These are phyloP conservation scores for Prorops nasuta DNA, from an alignment of 1,140 invertebrate genomes.

Conservation along the genomic window DNA sequence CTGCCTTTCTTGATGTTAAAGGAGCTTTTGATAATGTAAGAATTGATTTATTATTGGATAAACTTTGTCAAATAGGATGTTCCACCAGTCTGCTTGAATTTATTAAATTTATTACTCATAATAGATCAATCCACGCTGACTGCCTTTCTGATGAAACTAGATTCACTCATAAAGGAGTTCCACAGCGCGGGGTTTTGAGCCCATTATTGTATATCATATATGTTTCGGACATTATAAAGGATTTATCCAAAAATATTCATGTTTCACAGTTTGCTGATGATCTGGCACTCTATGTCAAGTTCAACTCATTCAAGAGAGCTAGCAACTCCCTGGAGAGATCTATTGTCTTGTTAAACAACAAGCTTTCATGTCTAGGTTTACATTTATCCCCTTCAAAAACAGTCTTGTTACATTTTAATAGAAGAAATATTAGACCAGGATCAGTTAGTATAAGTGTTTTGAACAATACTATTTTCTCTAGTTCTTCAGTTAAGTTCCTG, in stretches of 20 bases:
- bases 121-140: background rate
- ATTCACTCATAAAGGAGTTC: background rate
- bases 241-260: background rate
- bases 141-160: background rate
- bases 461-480: background rate
- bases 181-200: background rate
- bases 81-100: background rate
- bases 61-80: background rate
- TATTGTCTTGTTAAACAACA: background rate
- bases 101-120: background rate
- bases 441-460: background rate
- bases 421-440: background rate
- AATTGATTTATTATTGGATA: background rate
- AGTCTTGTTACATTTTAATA: background rate
- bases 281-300: background rate
- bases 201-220: background rate
- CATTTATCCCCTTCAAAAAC: background rate
- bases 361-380: background rate
- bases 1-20: background rate
- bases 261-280: background rate
- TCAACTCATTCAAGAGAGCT: background rate
- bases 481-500: background rate
- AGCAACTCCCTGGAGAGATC: background rate
- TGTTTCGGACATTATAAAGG: background rate
- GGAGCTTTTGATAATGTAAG: background rate